phyloP scores from a whole-genome alignment of 2,888 invertebrate species.

The Meandrusa payeni region DNA sequence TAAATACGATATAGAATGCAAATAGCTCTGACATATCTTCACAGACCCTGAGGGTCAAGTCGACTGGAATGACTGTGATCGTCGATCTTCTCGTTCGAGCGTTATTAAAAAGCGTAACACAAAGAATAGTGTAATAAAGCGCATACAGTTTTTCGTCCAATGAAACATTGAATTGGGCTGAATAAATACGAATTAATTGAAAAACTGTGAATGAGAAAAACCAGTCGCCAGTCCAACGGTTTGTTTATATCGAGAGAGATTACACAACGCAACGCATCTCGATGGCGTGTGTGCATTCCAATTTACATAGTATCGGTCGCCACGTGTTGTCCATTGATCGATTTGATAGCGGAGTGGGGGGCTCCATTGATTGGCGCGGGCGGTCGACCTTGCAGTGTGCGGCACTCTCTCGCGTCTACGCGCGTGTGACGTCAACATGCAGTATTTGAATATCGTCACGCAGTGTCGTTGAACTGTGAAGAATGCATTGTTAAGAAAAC shows the following conservation, averaged over 20 bases:
- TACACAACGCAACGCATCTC: conserved; percentile 1
- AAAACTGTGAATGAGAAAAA: conserved; percentile 2
- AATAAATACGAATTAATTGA: conserved; percentile 1
- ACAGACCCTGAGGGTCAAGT: too few relatives aligned
- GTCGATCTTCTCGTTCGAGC: too few relatives aligned
- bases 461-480: conserved; percentile 50
- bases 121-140: too few relatives aligned
- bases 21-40: too few relatives aligned
- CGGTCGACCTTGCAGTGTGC: conserved; percentile 40
- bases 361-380: conserved; percentile 67
- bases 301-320: conserved; percentile 54
- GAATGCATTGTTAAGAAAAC: conserved; percentile 41
- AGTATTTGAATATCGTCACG: conserved; percentile 46
- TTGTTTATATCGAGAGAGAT: conserved; percentile 6
- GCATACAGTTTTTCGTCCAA: too few relatives aligned
- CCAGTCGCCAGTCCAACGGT: background rate
- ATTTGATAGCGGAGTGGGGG: conserved; percentile 41
- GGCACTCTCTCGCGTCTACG: conserved; percentile 31
- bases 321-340: conserved; percentile 72
- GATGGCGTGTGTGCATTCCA: conserved; percentile 27
- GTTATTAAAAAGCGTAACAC: too few relatives aligned
- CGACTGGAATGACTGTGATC: too few relatives aligned
- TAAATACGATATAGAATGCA: too few relatives aligned
- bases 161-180: too few relatives aligned
- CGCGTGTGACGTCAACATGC: conserved; percentile 51